Evolutionary conservation across 1,140 invertebrate species (phyloP), one percentile per base, ranked within the genome.

Genomic region (Drepana arcuata): DNA sequence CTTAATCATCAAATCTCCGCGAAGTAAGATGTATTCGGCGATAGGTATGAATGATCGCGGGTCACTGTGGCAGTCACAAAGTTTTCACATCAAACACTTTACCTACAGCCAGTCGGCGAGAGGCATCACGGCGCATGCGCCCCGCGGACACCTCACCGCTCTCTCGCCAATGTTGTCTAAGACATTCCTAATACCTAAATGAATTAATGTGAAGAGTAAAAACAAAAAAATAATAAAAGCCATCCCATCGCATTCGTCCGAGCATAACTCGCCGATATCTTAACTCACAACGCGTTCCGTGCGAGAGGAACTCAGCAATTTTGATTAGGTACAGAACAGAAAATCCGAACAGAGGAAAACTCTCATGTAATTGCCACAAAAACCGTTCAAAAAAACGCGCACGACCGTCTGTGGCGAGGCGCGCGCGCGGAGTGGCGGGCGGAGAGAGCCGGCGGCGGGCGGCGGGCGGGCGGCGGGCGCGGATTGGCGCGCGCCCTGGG

Each of bases 341-440:
- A 57, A 55, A 58, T 58, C 48, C 48, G 48, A 37, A 36, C 34
- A 36, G 38, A 50, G 48, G 48, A 52, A 57, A 58, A 58, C 48
- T 58, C 39, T 52, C 44, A 46, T 49, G 44, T 55, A 51, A 56
- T 55, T 56, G 56, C 38, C 24, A 41, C 33, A 46, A 48, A 34
- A 52, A 47, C 36, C 34, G 37, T 43, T 29, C 43, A 44, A 42
- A 48, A 56, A 50, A 43, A 33, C 35, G 35, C 24, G 21, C 39
- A 11, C 32, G 39, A 27, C 21, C 31, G 28, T 43, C 46, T 45
- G 41, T 44, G 34, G 48, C 46, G 48, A 52, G 13, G 52, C 48
- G 42, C 7, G 45, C 31, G 38, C 41, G 36, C 36, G 42, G 43
- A 23, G 40, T 40, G 45, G 53, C 36, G 31, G 41, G 38, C 48